Evolutionary conservation across 2,113 vertebrate genomes (phyloP).

Genomic region (Synchiropus splendidus): DNA sequence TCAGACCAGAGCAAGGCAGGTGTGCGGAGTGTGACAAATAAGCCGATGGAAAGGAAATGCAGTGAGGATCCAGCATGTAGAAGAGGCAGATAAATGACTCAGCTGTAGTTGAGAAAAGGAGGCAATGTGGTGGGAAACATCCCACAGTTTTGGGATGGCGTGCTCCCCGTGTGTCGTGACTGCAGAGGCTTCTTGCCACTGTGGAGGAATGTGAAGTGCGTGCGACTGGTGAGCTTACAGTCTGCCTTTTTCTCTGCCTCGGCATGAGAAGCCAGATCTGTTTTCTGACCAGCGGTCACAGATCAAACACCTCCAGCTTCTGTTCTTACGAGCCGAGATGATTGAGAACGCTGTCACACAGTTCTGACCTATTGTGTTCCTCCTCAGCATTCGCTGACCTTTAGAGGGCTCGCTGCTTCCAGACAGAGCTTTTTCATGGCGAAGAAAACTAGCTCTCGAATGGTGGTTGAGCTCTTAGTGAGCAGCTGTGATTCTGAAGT

Average conservation of each 20-base stretch:
- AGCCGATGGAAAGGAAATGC: too few relatives aligned
- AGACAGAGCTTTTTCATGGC: slow-evolving; percentile 9
- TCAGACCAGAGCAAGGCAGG: too few relatives aligned
- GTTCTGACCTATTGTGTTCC: background rate
- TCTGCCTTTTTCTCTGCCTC: background rate
- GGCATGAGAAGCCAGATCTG: background rate
- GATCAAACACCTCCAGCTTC: slow-evolving; percentile 26
- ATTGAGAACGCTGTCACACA: background rate
- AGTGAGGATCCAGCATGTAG: too few relatives aligned
- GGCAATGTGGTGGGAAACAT: background rate
- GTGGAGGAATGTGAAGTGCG: slow-evolving; percentile 49
- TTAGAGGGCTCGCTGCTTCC: slow-evolving; percentile 10
- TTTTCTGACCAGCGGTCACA: slow-evolving; percentile 9
- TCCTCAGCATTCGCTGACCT: slow-evolving; percentile 9
- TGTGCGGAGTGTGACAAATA: too few relatives aligned
- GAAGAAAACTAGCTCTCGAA: too few relatives aligned
- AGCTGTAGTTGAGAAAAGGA: too few relatives aligned
- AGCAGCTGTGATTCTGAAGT: too few relatives aligned
- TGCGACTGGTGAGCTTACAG: slow-evolving; percentile 23
- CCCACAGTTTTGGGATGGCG: slow-evolving; percentile 18
- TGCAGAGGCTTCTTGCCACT: slow-evolving; percentile 24
- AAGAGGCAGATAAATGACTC: too few relatives aligned
- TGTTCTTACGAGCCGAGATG: slow-evolving; percentile 5
- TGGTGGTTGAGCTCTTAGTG: too few relatives aligned
- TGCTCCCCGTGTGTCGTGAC: slow-evolving; percentile 41